Conservation (phyloP, 2,113 vertebrate species). For the Elanus axillaris region DNA sequence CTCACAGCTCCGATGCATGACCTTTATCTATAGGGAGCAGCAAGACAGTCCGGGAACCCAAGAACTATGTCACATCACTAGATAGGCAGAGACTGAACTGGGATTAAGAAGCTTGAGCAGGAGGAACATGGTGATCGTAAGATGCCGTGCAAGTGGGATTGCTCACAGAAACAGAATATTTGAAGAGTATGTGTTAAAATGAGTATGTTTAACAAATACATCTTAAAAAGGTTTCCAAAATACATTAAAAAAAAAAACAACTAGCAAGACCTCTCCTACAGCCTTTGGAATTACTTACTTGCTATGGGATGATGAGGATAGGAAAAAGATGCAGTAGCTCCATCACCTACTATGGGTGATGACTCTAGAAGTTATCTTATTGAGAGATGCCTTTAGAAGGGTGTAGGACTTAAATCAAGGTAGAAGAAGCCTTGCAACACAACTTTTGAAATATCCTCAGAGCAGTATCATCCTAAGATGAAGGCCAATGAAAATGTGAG, state of each 20-base stretch:
- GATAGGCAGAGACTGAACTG: neutral
- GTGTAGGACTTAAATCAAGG: neutral
- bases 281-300: neutral
- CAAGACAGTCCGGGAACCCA: neutral
- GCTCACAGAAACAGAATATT: neutral
- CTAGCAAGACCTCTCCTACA: fast-evolving
- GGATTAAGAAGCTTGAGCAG: neutral
- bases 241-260: fast-evolving
- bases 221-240: neutral
- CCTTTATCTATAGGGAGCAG: neutral
- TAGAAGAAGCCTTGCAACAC: neutral
- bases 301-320: neutral
- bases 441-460: neutral
- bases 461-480: neutral
- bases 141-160: neutral
- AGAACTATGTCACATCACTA: neutral
- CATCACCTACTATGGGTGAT: fast-evolving
- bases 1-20: fast-evolving
- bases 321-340: neutral
- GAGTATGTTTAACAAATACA: neutral
- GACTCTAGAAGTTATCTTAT: neutral
- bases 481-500: neutral
- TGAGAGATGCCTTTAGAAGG: neutral
- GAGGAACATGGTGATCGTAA: neutral
- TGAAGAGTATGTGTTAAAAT: neutral